A percentile compares a stretch with the other conserved stretches of the same genome.
These are phyloP conservation scores for Lagopus muta DNA, from an alignment of 2,113 vertebrate species.

Conservation along the genomic window DNA sequence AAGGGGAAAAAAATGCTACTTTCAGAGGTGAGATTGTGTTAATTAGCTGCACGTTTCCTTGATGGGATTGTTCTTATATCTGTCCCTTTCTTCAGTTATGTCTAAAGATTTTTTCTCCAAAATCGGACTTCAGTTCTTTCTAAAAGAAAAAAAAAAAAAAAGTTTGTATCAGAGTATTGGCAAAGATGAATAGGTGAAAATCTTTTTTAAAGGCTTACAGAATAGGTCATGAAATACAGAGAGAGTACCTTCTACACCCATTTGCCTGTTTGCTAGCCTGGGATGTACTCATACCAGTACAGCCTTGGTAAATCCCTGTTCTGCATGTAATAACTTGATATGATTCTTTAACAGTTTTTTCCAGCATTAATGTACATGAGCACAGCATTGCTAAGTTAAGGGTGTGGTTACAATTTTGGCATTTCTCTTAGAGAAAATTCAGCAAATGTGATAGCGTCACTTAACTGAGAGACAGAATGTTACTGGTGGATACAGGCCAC, in stretches of 20 bases:
- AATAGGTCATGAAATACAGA: background rate
- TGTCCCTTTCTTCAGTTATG: background rate
- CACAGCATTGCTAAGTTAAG: background rate
- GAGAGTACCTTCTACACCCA: background rate
- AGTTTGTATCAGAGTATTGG: background rate
- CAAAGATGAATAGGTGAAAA: background rate
- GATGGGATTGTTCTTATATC: background rate
- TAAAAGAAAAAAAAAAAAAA: background rate
- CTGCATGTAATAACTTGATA: background rate
- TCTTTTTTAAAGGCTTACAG: background rate
- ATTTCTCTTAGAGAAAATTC: background rate
- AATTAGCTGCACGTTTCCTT: background rate
- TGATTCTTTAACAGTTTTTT: background rate
- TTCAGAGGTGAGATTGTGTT: background rate
- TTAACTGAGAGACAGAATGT: background rate
- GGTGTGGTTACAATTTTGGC: background rate
- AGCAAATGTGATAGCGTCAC: background rate
- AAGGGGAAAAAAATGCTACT: background rate
- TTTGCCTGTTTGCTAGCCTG: background rate
- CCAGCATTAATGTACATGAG: background rate
- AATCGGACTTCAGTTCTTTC: background rate
- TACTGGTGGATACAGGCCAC: background rate
- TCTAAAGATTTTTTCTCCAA: background rate
- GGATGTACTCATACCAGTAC: background rate
- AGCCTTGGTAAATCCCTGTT: background rate